A percentile compares a stretch with the other conserved stretches of the same genome.
phyloP scores from a whole-genome alignment of 35 echinoderm and acorn worm species.

The Stichopus chloronotus region DNA sequence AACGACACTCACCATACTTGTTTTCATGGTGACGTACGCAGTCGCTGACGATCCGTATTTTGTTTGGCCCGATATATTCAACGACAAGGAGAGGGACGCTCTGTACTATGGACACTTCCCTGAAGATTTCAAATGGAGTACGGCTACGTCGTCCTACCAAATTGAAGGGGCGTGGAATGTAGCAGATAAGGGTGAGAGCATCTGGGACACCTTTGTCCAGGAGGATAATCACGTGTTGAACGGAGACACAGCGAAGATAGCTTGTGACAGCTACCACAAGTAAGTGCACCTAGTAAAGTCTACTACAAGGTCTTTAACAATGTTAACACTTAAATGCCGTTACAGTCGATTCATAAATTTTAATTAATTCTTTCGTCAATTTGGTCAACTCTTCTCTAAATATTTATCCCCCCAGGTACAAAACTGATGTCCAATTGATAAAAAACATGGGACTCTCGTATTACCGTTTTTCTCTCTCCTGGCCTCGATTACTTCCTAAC shows the following conservation, averaged over 20 bases:
- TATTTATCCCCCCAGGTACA: constrained; percentile 50
- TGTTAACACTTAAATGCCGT: too few species aligned
- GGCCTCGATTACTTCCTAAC: constrained; percentile 83
- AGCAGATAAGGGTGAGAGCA: constrained; percentile 66
- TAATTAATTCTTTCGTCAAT: too few species aligned
- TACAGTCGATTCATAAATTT: too few species aligned
- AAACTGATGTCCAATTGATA: constrained; percentile 72
- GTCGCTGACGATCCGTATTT: constrained; percentile 39
- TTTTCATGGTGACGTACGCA: too few species aligned
- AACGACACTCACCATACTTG: too few species aligned
- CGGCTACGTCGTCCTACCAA: constrained; percentile 73
- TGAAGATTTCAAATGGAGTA: constrained; percentile 66
- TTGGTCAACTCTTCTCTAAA: too few species aligned
- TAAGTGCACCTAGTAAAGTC: neutral
- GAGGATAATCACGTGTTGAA: constrained; percentile 22
- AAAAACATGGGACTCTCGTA: constrained; percentile 74
- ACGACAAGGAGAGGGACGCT: constrained; percentile 81
- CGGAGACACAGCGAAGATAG: constrained; percentile 40
- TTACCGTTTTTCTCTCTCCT: constrained; percentile 92
- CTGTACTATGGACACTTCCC: constrained; percentile 77
- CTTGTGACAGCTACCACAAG: constrained; percentile 55
- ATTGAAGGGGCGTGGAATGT: constrained; percentile 77
- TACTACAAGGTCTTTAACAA: too few species aligned
- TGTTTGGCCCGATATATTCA: constrained; percentile 80
- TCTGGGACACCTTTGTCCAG: constrained; percentile 71